These are phyloP conservation scores for Pissodes strobi DNA, from an alignment of 1,140 invertebrate species.

Conservation along the genomic window DNA sequence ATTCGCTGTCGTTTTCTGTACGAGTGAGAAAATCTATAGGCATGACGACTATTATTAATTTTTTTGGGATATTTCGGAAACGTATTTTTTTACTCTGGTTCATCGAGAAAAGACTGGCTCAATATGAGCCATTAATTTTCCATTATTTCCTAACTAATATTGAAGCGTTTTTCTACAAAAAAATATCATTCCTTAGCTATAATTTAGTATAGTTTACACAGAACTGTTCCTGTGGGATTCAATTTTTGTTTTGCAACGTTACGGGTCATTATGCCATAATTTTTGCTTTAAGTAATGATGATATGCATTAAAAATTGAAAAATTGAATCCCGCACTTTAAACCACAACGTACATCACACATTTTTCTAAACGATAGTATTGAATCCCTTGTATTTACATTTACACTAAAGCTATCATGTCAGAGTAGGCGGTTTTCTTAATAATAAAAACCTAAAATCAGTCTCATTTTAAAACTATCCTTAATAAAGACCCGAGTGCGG, in stretches of 20 bases:
- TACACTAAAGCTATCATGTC: conserved; percentile 15
- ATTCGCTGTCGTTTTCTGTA: background rate
- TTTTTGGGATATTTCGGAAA: background rate
- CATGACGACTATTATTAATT: background rate
- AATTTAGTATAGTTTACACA: too few species aligned
- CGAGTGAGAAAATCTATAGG: background rate
- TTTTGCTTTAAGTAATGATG: background rate
- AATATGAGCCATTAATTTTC: conserved; percentile 27
- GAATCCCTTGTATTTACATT: background rate
- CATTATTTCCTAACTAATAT: conserved; percentile 7
- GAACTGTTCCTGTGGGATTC: too few species aligned
- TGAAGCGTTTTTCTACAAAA: conserved; percentile 8
- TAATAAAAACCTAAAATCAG: conserved; percentile 20
- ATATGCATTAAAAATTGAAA: background rate
- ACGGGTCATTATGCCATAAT: background rate
- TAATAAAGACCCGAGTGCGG: too few species aligned
- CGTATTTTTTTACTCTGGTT: too few species aligned
- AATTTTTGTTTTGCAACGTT: too few species aligned
- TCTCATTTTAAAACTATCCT: conserved; percentile 20
- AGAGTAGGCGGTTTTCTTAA: conserved; percentile 9
- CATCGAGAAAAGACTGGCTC: conserved; percentile 4
- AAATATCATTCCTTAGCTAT: background rate
- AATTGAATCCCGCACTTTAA: background rate
- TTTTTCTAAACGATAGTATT: background rate
- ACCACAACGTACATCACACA: background rate